Base-by-base conservation (phyloP, 2,888 invertebrate species). In the Drosophila nr. medialis region DNA sequence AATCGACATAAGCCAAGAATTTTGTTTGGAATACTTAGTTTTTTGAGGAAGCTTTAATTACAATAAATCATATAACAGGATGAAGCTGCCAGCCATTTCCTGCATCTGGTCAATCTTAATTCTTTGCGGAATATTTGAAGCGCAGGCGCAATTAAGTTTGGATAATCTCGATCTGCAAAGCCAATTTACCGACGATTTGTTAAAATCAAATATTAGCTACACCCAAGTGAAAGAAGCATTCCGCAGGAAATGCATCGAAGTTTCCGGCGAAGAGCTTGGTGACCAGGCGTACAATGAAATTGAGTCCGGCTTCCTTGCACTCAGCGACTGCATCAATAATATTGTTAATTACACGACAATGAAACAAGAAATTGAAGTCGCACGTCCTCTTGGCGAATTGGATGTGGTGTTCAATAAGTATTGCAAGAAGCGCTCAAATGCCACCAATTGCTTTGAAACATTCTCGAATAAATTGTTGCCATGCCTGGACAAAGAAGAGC, bases 401-500 rank as follows among this genome's bases (percentile, higher is more conserved):
- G 96, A 96, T 85, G 94, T 94, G 30, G 96, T 96, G 0, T 96
- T 96, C 83, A 95, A 95, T 85, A 95, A 95, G 91, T 97, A 97
- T 91, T 97, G 96, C 90, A 94, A 93, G 27, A 96, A 95, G 62
- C 91, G 92, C 10, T 80, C 91, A 4, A 80, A 86, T n/a, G 92
- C 91, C 1, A 32, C 92, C 0, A 70, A 81, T 0, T 97, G 97
- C 83, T 93, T 96, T 61, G 94, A 94, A 65, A 93, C 93, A 13
- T 94, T 96, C 58, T 94, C 95, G 0, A 85, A 92, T 0, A 94
- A 94, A 4, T 84, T 96, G 2, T 94, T 95, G 79, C 94, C 94
- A 0, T 97, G 97, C 84, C 93, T 97, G 66, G 94, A 95, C 0
- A 90, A 92, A 0, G 93, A 94, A 0, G 97, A 97, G 87, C 94